A percentile compares a stretch with the other conserved stretches of the same genome.
Conservation (phyloP, 2,888 invertebrate genomes). For the Amblyjoppa proteus region DNA sequence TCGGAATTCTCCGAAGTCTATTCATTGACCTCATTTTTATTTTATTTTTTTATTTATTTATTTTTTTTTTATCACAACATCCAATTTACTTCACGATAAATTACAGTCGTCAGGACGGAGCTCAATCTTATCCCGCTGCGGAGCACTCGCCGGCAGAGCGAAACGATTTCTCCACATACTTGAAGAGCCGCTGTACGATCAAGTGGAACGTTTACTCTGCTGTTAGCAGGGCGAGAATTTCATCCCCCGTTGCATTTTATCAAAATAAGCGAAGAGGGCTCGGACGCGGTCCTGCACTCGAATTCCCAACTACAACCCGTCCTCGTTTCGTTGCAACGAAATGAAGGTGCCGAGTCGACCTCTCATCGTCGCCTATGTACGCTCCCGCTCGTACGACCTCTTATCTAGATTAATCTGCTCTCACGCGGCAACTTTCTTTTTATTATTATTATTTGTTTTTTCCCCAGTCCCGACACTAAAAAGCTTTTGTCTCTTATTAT, state of each 20-base stretch:
- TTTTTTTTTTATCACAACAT: neutral
- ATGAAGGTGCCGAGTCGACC: neutral
- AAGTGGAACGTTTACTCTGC: neutral
- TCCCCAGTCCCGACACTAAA: neutral
- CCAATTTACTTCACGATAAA: conserved; percentile 21
- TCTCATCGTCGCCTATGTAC: conserved; percentile 4
- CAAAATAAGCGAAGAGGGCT: neutral
- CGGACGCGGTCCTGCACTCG: neutral
- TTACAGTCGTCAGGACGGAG: neutral
- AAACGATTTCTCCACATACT: conserved; percentile 10
- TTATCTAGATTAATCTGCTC: conserved; percentile 38
- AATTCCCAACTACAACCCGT: neutral
- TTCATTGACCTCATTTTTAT: neutral
- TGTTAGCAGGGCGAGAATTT: neutral
- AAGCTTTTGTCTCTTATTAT: conserved; percentile 29
- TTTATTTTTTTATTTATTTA: neutral
- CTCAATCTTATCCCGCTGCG: neutral
- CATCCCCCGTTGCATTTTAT: neutral
- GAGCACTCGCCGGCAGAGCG: neutral
- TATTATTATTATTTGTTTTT: neutral
- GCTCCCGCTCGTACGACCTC: conserved; percentile 25
- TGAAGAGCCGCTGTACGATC: neutral
- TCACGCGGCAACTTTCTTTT: neutral
- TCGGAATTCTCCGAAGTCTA: neutral
- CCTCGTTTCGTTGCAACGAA: neutral